Percentiles rank a stretch among this genome's conserved stretches.
phyloP scores from a whole-genome alignment of 2,888 invertebrate species.

The Rotaria sp. region DNA sequence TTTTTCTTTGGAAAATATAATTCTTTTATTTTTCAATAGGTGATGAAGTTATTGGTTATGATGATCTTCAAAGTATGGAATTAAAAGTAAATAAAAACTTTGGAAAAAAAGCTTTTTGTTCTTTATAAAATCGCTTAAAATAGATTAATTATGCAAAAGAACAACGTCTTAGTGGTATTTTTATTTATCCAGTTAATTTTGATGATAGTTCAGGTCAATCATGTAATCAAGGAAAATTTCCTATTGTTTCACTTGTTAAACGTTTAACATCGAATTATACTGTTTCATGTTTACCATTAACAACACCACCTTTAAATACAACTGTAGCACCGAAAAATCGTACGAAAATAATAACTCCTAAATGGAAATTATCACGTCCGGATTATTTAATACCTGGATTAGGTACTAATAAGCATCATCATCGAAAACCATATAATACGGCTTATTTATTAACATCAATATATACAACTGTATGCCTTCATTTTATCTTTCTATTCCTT shows the following conservation, averaged over 20 bases:
- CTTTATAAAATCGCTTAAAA: neutral
- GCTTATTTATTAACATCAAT: neutral
- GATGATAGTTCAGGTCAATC: slow-evolving; percentile 39
- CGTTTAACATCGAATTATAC: slow-evolving; percentile 23
- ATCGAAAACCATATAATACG: neutral
- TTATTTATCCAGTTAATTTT: slow-evolving; percentile 29
- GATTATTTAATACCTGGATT: neutral
- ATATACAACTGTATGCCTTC: neutral
- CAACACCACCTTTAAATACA: neutral
- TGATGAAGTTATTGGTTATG: slow-evolving; percentile 29
- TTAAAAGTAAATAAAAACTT: neutral
- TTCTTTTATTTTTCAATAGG: neutral
- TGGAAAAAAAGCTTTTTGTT: neutral
- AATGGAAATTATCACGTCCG: slow-evolving; percentile 29
- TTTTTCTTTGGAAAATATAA: neutral
- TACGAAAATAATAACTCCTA: slow-evolving; percentile 34
- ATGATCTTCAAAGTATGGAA: slow-evolving; percentile 21
- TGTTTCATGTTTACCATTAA: slow-evolving; percentile 27
- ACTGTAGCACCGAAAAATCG: slow-evolving; percentile 17
- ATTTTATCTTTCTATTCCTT: neutral
- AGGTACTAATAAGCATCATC: neutral
- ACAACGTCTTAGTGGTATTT: slow-evolving; percentile 18
- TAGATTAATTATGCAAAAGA: slow-evolving; percentile 37
- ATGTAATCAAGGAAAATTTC: slow-evolving; percentile 40
- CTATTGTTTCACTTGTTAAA: slow-evolving; percentile 33